Evolutionary conservation across 2,888 invertebrate species (phyloP), one percentile per base, ranked within the genome.

Genomic region (Sesia bembeciformis): DNA sequence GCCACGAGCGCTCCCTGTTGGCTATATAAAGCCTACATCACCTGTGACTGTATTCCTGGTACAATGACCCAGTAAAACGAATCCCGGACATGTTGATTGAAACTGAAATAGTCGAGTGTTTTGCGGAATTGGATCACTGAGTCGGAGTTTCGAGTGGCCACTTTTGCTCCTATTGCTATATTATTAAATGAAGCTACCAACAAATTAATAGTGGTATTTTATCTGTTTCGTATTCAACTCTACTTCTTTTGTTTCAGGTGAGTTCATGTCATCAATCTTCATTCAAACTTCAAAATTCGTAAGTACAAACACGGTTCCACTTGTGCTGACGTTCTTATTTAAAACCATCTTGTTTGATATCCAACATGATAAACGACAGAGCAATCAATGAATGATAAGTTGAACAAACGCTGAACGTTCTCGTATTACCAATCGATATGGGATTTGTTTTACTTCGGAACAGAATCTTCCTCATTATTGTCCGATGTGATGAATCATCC

Each of bases 401-500:
- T 64, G 61, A 67, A 69, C 72, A 72, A 74, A 72, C 65, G 39
- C 53, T 66, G 60, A 68, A 67, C 61, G 71, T 74, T 79, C 75
- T 87, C 84, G 68, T 72, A 77, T 87, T 86, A 82, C 86, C 78
- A 82, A 83, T 83, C 81, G 83, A 84, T 77, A 76, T 70, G 70
- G 72, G 78, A 76, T 83, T 83, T 84, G 78, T 86, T 82, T 84
- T 78, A 78, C 75, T 78, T 77, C 64, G 68, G 66, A 78, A 79
- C 70, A 72, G 70, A 78, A 83, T 76, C 76, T 71, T 74, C 72
- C 78, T 82, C 78, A 81, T 83, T 79, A 83, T 79, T 79, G 78
- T 78, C 73, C 72, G 66, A 77, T 70, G 77, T 82, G 81, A 86
- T 87, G 78, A 83, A 87, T 86, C 83, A 84, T 78, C 72, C 70